Evolutionary conservation across 2,888 invertebrate species (phyloP).

Genomic region (Cyaniris semiargus): DNA sequence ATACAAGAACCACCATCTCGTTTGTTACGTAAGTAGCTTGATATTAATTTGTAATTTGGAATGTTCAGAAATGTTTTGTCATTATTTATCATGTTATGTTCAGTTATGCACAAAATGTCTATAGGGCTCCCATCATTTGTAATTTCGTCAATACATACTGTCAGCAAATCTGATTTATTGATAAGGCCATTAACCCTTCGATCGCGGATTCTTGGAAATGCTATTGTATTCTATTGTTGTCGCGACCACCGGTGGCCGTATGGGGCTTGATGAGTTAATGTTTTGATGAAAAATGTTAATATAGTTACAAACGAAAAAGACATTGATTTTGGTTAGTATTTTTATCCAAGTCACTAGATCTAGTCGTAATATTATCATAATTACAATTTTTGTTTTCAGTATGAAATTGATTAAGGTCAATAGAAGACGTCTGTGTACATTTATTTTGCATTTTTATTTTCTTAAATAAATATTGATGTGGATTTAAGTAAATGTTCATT

Average conservation of each 20-base stretch:
- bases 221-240: no score
- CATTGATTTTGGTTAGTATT: background rate
- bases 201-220: no score
- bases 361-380: no score
- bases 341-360: background rate
- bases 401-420: no score
- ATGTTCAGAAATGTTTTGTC: slow-evolving; percentile 24
- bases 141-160: slow-evolving; percentile 30
- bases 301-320: slow-evolving; percentile 33
- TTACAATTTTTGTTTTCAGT: no score
- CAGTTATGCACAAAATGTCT: slow-evolving; percentile 34
- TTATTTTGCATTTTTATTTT: background rate
- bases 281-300: slow-evolving; percentile 35
- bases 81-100: slow-evolving; percentile 33
- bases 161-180: slow-evolving; percentile 32
- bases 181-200: no score
- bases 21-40: slow-evolving; percentile 25
- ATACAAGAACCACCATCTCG: no score
- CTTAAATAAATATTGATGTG: background rate
- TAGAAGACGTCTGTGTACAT: background rate
- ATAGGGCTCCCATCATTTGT: no score
- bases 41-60: slow-evolving; percentile 29
- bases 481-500: background rate
- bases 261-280: no score
- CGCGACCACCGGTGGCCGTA: no score